A percentile compares a stretch with the other conserved stretches of the same genome.
Conservation (phyloP, 2,888 invertebrate species). For the Chrysina gloriosa region DNA sequence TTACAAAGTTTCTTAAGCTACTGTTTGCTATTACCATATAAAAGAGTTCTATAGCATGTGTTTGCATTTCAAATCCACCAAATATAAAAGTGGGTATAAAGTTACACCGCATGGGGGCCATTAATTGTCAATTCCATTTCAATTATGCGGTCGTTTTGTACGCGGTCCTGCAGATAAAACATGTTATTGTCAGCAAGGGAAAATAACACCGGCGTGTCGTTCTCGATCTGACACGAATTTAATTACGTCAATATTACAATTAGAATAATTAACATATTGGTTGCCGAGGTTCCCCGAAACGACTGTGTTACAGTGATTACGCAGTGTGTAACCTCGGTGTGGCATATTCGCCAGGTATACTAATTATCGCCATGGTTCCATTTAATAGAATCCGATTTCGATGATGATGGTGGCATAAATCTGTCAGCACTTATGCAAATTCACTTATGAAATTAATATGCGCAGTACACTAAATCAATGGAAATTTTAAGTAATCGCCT, state of each 20-base stretch:
- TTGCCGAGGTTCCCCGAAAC: constrained; percentile 13
- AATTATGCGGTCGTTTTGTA: constrained; percentile 38
- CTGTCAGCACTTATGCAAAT: not conserved
- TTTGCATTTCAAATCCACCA: not conserved
- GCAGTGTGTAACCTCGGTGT: no score
- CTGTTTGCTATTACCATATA: no score
- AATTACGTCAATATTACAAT: constrained; percentile 39
- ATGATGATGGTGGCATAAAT: not conserved
- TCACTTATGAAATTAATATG: not conserved
- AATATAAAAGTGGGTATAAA: constrained; percentile 3
- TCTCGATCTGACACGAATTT: constrained; percentile 39
- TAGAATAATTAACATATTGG: constrained; percentile 43
- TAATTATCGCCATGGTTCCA: not conserved
- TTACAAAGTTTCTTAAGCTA: no score
- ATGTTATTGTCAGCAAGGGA: constrained; percentile 41
- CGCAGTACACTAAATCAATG: no score
- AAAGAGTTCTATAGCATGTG: no score
- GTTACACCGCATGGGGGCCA: constrained; percentile 34
- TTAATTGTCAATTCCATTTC: constrained; percentile 44
- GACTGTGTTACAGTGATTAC: no score
- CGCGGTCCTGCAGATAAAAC: constrained; percentile 38
- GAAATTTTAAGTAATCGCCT: no score
- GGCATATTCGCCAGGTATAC: not conserved
- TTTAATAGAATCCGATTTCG: not conserved
- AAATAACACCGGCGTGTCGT: constrained; percentile 28